phyloP scores from a whole-genome alignment of 1,140 invertebrate species.

The Sipha flava region DNA sequence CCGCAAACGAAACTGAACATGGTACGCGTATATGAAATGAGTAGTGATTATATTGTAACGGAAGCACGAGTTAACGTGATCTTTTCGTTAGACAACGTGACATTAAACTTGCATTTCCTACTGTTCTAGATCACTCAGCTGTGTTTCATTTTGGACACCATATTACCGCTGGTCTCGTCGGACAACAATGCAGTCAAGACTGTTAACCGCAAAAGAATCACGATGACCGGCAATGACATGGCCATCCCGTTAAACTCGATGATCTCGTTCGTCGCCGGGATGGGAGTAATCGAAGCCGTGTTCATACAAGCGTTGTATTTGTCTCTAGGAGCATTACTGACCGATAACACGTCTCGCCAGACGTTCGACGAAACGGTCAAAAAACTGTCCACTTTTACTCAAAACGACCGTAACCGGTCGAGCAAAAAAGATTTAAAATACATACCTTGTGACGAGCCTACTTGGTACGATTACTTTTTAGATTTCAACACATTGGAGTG shows the following conservation, averaged over 20 bases:
- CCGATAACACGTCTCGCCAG: slow-evolving; percentile 53
- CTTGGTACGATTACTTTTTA: slow-evolving; percentile 8
- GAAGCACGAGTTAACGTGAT: no score
- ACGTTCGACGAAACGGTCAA: slow-evolving; percentile 77
- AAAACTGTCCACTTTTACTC: slow-evolving; percentile 55
- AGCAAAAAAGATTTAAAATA: not conserved
- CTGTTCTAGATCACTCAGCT: slow-evolving; percentile 66
- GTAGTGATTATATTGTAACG: no score
- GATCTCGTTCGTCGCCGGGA: not conserved
- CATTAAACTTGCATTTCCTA: no score
- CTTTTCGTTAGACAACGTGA: no score
- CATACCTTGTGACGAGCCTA: not conserved
- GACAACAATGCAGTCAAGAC: not conserved
- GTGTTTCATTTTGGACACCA: slow-evolving; percentile 65
- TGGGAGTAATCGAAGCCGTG: slow-evolving; percentile 52
- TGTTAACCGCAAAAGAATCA: no score
- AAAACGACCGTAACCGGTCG: not conserved
- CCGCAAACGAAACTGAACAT: slow-evolving; percentile 76
- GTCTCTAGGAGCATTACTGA: slow-evolving; percentile 69
- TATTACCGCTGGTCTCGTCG: slow-evolving; percentile 45
- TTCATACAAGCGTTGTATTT: slow-evolving; percentile 72
- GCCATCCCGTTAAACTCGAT: not conserved
- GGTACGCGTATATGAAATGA: no score
- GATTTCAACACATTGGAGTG: not conserved
- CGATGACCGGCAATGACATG: not conserved